phyloP scores from a whole-genome alignment of 1,140 invertebrate genomes.

The Calephelis nemesis region DNA sequence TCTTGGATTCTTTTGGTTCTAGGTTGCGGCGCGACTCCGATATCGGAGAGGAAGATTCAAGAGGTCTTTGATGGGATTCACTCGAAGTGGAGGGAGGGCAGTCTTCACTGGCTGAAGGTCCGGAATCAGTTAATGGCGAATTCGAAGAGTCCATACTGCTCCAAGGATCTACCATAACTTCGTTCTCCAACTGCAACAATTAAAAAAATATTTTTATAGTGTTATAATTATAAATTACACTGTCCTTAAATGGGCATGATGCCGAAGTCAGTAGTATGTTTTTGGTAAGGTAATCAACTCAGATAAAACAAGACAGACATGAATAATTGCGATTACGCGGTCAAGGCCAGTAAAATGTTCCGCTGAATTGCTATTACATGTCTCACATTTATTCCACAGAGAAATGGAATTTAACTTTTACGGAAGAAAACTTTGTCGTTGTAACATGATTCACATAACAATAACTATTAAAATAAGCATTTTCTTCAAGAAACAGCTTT shows the following conservation, averaged over 20 bases:
- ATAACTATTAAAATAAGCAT: too few species aligned
- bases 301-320: slow-evolving; percentile 44
- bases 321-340: slow-evolving; percentile 38
- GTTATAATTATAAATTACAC: background rate
- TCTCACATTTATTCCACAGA: background rate
- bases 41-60: slow-evolving; percentile 47
- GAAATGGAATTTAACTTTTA: background rate
- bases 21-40: slow-evolving; percentile 53
- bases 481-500: too few species aligned
- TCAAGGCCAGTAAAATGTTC: slow-evolving; percentile 46
- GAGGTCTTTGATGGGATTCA: slow-evolving; percentile 48
- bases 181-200: slow-evolving; percentile 79
- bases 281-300: slow-evolving; percentile 42
- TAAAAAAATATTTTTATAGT: slow-evolving; percentile 18
- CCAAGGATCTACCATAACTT: slow-evolving; percentile 78
- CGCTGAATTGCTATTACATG: background rate
- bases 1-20: slow-evolving; percentile 55
- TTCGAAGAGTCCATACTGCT: slow-evolving; percentile 78
- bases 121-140: slow-evolving; percentile 75
- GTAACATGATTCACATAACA: too few species aligned
- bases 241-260: slow-evolving; percentile 31
- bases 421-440: background rate
- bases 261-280: slow-evolving; percentile 36
- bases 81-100: slow-evolving; percentile 70
- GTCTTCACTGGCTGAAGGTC: slow-evolving; percentile 72